Base-by-base conservation (phyloP, 2,797 vertebrate genomes). In the Pseudochromis fuscus region DNA sequence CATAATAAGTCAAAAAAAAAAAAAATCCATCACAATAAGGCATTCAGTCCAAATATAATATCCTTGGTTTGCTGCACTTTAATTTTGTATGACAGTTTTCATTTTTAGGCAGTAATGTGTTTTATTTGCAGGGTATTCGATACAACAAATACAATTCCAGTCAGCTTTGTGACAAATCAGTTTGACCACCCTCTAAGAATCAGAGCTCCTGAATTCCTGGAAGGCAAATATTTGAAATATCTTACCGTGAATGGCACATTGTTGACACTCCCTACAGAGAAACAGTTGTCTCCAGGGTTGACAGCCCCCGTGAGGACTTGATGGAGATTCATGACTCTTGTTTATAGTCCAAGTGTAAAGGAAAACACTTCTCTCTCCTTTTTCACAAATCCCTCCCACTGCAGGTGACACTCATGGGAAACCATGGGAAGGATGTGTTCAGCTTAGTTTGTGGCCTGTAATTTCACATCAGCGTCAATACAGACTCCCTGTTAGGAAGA, bases 241-340 rank as follows among this genome's bases (percentile, higher is more conserved):
- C 95, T 97, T 89, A 99, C 97, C 93, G 97, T 99, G 90, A 99
- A 96, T 68, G 95, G 96, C 83, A 95, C 94, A 67, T 95, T 94
- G 83, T 94, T 94, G 63, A 98, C 55, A 63, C 92, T 95, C 23
- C 97, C 97, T 65, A 99, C 97, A 46, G 97, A 96, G 92, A 98
- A 98, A 91, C 97, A 97, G 90, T 96, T 95, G 89, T 98, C 96
- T 31, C 97, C 97, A 3, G 97, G 96, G 91, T 99, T 99, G 86
- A 98, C 97, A 3, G 97, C 97, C 56, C 97, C 97, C 5, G 97
- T 98, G 80, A 99, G 94, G 87, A 98, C 97, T 92, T 98, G 97
- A 92, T 98, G 97, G 83, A 98, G 95, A 93, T 98, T 97, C 97
- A 98, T 98, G 82, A 70, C 87, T 85, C 56, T 50, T 45, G 45